Conservation (phyloP, 2,113 vertebrate genomes). For the Echinops telfairi region DNA sequence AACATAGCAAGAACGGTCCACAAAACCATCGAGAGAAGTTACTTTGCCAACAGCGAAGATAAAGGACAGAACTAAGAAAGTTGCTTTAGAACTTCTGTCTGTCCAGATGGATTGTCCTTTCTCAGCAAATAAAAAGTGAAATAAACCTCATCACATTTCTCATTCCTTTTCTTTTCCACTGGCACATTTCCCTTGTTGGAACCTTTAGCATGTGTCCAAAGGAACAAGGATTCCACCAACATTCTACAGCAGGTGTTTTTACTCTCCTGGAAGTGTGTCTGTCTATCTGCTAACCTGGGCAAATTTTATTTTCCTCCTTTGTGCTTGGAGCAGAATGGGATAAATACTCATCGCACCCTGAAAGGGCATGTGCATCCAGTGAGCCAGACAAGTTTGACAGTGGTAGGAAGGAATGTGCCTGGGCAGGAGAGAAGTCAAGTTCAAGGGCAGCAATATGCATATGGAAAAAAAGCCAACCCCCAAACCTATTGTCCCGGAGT, state of each 20-base stretch:
- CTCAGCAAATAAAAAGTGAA: neutral
- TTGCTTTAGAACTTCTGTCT: neutral
- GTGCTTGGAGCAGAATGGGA: neutral
- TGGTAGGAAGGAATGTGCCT: too few species aligned
- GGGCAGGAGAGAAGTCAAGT: neutral
- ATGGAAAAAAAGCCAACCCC: too few species aligned
- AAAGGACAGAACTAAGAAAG: neutral
- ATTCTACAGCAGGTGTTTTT: neutral
- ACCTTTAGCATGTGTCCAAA: neutral
- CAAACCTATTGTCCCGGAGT: too few species aligned
- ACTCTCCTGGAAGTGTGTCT: too few species aligned
- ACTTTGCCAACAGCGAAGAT: neutral
- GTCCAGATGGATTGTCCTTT: neutral
- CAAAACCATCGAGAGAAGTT: neutral
- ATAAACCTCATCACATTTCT: neutral
- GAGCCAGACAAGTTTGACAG: too few species aligned
- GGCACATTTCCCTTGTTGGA: neutral
- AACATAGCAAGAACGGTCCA: neutral
- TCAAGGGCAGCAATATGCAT: neutral
- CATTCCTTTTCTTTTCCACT: neutral
- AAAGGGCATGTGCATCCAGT: too few species aligned
- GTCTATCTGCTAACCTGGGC: too few species aligned
- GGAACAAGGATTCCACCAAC: neutral
- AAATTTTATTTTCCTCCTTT: neutral
- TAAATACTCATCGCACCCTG: neutral